Base-by-base conservation (phyloP, 1,140 invertebrate genomes). In the Hermetia illucens region DNA sequence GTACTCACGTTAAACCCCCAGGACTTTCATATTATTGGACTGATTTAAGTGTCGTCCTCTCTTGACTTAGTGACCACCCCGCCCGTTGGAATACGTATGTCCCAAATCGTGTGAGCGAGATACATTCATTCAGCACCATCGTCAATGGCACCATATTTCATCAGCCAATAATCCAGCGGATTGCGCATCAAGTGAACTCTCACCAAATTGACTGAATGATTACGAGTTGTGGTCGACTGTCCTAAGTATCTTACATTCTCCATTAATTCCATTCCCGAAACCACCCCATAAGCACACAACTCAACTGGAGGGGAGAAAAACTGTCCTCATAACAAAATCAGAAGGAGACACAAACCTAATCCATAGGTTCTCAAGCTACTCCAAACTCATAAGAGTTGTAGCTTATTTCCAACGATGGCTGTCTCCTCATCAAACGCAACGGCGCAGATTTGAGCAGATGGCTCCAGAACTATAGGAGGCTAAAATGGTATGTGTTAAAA, bases 61-160 rank as follows among this genome's bases (percentile, higher is more conserved):
- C n/a, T n/a, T n/a, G n/a, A n/a, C n/a, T n/a, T n/a, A n/a, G n/a
- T n/a, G n/a, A n/a, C n/a, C n/a, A n/a, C n/a, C n/a, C n/a, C n/a
- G n/a, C n/a, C n/a, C n/a, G n/a, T n/a, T 39, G 38, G 38, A 39
- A 10, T 34, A 21, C 25, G n/a, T 33, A 33, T 21, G 29, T 32
- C 4, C n/a, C 31, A 3, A 34, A 40, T 15, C n/a, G n/a, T n/a
- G n/a, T n/a, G n/a, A n/a, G n/a, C n/a, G 40, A 25, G 39, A 41
- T 41, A 15, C 29, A 37, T 13, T 13, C 21, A 32, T 13, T 13
- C 20, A 16, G 16, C 9, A 31, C 19, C 12, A 21, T 13, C 12
- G 16, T 18, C 25, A 18, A 29, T 40, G 33, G 33, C 21, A 33
- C 24, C 24, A 40, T 34, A 34, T 40, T 4, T n/a, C 24, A 13